Percentiles rank a stretch among this genome's conserved stretches.
These are phyloP conservation scores for Agrotis puta DNA, from an alignment of 2,888 invertebrate species.

Conservation along the genomic window DNA sequence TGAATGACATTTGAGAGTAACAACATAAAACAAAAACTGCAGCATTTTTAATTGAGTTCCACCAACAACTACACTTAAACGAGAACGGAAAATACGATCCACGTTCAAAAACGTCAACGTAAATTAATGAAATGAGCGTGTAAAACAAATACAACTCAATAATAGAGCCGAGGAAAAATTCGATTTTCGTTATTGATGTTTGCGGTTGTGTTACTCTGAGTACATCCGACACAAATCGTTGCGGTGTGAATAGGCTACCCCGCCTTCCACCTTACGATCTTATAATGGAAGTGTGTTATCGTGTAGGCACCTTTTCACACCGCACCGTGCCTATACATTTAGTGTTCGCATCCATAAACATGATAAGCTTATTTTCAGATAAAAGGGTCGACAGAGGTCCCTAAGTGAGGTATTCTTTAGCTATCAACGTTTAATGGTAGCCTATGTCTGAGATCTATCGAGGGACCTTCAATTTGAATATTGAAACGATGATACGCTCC, in stretches of 20 bases:
- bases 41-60: constrained; percentile 25
- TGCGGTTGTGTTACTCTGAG: constrained; percentile 54
- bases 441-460: constrained; percentile 85
- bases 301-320: constrained; percentile 80
- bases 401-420: constrained; percentile 88
- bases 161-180: constrained; percentile 46
- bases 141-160: constrained; percentile 36
- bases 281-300: constrained; percentile 82
- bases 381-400: constrained; percentile 86
- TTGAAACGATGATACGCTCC: constrained; percentile 80
- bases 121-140: constrained; percentile 29
- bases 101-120: constrained; percentile 25
- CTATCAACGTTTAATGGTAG: constrained; percentile 86
- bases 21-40: constrained; percentile 6
- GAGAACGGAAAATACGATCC: constrained; percentile 12
- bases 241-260: constrained; percentile 69
- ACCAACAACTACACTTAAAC: constrained; percentile 1
- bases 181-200: constrained; percentile 57
- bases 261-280: constrained; percentile 72
- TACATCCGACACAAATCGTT: constrained; percentile 67
- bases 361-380: constrained; percentile 89
- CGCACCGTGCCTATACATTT: constrained; percentile 79
- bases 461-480: constrained; percentile 87
- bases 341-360: constrained; percentile 85
- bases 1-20: constrained; percentile 11